Evolutionary conservation across 2,888 invertebrate genomes (phyloP).

Genomic region (Tupiocoris notatus): DNA sequence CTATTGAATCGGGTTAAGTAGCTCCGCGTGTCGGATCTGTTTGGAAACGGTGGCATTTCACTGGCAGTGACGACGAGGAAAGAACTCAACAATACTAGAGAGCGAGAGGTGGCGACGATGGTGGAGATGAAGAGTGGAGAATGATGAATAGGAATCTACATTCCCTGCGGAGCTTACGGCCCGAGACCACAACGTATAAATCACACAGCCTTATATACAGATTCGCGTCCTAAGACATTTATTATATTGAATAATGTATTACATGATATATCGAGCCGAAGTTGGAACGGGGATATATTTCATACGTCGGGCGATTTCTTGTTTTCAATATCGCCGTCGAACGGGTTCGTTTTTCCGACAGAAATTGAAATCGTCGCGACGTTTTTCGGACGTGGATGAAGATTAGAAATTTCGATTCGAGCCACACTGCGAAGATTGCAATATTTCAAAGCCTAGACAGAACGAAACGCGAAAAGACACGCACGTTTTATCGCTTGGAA

Average conservation of each 20-base stretch:
- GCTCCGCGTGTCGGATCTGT: background rate
- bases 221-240: conserved; percentile 42
- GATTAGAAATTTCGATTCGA: too few relatives aligned
- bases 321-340: background rate
- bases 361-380: too few relatives aligned
- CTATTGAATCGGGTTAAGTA: background rate
- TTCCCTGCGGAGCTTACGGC: conserved; percentile 36
- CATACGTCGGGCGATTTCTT: background rate
- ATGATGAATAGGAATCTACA: conserved; percentile 41
- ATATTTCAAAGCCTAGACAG: too few relatives aligned
- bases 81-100: conserved; percentile 23
- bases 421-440: too few relatives aligned
- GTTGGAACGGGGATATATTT: background rate
- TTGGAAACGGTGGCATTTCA: background rate
- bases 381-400: too few relatives aligned
- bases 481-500: too few relatives aligned
- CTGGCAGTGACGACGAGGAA: conserved; percentile 3
- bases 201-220: conserved; percentile 40
- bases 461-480: too few relatives aligned
- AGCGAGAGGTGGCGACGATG: conserved; percentile 1
- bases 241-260: conserved; percentile 44
- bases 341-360: too few relatives aligned
- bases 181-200: conserved; percentile 34
- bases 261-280: conserved; percentile 35
- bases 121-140: conserved; percentile 3